Conservation (phyloP, 2,113 vertebrate genomes). For the Mirza zaza region DNA sequence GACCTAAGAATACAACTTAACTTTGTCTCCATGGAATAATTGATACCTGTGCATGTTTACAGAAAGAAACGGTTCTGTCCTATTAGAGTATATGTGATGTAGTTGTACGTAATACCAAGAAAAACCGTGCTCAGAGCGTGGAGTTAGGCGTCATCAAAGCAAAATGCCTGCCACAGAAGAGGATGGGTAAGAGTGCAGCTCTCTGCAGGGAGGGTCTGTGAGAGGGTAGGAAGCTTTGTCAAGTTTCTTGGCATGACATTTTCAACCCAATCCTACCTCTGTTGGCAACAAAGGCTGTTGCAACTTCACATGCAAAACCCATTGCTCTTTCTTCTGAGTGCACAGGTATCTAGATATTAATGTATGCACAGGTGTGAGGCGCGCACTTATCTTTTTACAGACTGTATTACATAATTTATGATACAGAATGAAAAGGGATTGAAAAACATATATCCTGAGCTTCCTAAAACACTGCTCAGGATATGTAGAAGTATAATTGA, state of each 20-base stretch:
- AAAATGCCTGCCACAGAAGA: neutral
- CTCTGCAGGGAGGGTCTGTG: neutral
- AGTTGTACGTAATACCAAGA: neutral
- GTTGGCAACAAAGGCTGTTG: neutral
- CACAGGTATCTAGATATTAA: neutral
- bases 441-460: neutral
- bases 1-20: neutral
- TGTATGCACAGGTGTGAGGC: neutral
- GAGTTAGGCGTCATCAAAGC: neutral
- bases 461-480: neutral
- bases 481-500: neutral
- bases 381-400: conserved; percentile 14
- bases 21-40: neutral
- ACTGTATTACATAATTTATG: neutral
- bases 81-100: neutral
- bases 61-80: neutral
- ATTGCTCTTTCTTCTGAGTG: neutral
- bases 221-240: neutral
- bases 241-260: neutral
- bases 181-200: neutral
- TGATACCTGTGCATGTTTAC: neutral
- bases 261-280: neutral
- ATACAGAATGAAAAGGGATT: neutral
- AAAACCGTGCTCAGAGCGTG: neutral
- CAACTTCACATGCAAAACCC: neutral